A percentile compares a stretch with the other conserved stretches of the same genome.
These are phyloP conservation scores for Agrochola macilenta DNA, from an alignment of 2,888 invertebrate genomes.

Conservation along the genomic window DNA sequence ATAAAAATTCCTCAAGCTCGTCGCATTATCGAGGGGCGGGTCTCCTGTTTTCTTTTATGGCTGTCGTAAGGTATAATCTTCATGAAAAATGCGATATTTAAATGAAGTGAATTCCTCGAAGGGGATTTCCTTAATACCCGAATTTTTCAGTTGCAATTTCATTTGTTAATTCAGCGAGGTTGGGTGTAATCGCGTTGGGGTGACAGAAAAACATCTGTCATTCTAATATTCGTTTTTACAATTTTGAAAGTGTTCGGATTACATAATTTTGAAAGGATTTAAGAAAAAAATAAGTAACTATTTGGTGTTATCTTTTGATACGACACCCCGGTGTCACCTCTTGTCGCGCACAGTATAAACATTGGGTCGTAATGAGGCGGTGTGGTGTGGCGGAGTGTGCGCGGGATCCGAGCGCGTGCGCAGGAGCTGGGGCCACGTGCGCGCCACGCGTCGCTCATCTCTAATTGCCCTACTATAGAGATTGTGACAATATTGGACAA, in stretches of 20 bases:
- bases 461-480: conserved; percentile 89
- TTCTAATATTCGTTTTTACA: conserved; percentile 63
- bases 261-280: conserved; percentile 16
- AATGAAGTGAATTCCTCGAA: conserved; percentile 89
- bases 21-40: conserved; percentile 89
- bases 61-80: conserved; percentile 91
- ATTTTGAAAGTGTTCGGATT: conserved; percentile 38
- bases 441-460: conserved; percentile 87
- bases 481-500: conserved; percentile 90
- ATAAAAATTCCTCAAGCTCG: conserved; percentile 90
- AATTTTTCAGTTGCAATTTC: conserved; percentile 85
- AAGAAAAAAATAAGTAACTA: conserved; percentile 25
- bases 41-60: conserved; percentile 90
- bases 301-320: conserved; percentile 73
- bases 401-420: conserved; percentile 63
- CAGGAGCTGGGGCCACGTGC: conserved; percentile 79
- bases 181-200: conserved; percentile 73
- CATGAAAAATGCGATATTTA: conserved; percentile 91
- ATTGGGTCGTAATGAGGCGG: conserved; percentile 80
- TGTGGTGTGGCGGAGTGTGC: conserved; percentile 74
- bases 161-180: conserved; percentile 83
- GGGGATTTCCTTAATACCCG: conserved; percentile 85
- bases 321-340: conserved; percentile 75
- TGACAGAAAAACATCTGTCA: conserved; percentile 70
- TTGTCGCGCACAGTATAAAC: conserved; percentile 83